These are phyloP conservation scores for Agriotes lineatus DNA, from an alignment of 2,888 invertebrate genomes.

Conservation along the genomic window DNA sequence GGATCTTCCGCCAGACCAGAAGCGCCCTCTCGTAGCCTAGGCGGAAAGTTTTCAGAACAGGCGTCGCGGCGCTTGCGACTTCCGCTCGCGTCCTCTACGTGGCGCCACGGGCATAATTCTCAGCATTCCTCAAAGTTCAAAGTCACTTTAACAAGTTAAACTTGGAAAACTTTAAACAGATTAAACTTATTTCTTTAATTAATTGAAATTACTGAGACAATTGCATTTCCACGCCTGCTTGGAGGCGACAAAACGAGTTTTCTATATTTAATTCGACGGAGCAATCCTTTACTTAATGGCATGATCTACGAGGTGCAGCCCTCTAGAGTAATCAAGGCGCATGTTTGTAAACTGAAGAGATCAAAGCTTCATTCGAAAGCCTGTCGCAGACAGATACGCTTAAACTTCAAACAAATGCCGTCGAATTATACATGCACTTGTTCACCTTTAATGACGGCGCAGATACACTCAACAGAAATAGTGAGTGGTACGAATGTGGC, in stretches of 20 bases:
- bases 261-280: slow-evolving; percentile 17
- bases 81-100: slow-evolving; percentile 13
- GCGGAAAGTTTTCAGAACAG: slow-evolving; percentile 15
- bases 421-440: slow-evolving; percentile 32
- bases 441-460: slow-evolving; percentile 20
- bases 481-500: no score
- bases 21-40: slow-evolving; percentile 7
- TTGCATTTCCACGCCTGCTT: no score
- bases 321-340: slow-evolving; percentile 20
- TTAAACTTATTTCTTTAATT: no score
- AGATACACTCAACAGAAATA: not conserved
- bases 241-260: no score
- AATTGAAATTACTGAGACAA: no score
- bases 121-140: no score
- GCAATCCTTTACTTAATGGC: slow-evolving; percentile 10
- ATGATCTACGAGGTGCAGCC: slow-evolving; percentile 26
- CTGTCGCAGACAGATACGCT: slow-evolving; percentile 31
- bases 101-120: slow-evolving; percentile 36
- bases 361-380: slow-evolving; percentile 36
- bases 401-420: slow-evolving; percentile 33
- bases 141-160: no score
- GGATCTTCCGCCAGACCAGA: no score
- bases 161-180: no score
- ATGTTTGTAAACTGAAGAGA: slow-evolving; percentile 35
- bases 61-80: slow-evolving; percentile 41